phyloP scores from a whole-genome alignment of 2,797 vertebrate genomes.

The Falco columbarius region DNA sequence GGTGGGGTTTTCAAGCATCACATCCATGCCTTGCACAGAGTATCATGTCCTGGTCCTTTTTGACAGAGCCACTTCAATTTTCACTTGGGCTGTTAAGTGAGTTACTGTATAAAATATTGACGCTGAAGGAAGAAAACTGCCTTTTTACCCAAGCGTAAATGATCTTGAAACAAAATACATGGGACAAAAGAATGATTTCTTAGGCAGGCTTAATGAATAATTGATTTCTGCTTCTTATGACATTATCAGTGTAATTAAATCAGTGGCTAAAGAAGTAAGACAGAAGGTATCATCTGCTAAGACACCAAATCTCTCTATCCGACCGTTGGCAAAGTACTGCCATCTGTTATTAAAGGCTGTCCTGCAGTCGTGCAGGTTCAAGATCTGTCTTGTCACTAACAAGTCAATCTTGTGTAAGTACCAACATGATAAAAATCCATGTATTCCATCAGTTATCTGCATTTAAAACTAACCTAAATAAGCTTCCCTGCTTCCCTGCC shows the following conservation, averaged over 20 bases:
- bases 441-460: neutral
- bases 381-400: neutral
- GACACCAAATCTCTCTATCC: slow-evolving; percentile 46
- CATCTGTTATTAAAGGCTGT: slow-evolving; percentile 17
- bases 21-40: neutral
- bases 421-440: neutral
- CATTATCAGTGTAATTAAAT: slow-evolving; percentile 60
- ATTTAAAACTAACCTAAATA: neutral
- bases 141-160: slow-evolving; percentile 45
- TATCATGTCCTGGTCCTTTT: neutral
- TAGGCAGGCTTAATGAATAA: slow-evolving; percentile 53
- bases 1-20: neutral
- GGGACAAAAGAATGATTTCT: slow-evolving; percentile 15
- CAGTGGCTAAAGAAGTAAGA: slow-evolving; percentile 28
- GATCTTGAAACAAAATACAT: slow-evolving; percentile 68
- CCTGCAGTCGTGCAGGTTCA: neutral
- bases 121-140: neutral
- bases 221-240: slow-evolving; percentile 54
- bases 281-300: slow-evolving; percentile 48
- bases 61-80: neutral
- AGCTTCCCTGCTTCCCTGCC: neutral
- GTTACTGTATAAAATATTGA: slow-evolving; percentile 49
- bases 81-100: slow-evolving; percentile 12
- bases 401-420: neutral
- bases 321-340: slow-evolving; percentile 3